Percentiles rank a stretch among this genome's conserved stretches.
phyloP scores from a whole-genome alignment of 2,797 vertebrate genomes.

The Hippocampus kuda region DNA sequence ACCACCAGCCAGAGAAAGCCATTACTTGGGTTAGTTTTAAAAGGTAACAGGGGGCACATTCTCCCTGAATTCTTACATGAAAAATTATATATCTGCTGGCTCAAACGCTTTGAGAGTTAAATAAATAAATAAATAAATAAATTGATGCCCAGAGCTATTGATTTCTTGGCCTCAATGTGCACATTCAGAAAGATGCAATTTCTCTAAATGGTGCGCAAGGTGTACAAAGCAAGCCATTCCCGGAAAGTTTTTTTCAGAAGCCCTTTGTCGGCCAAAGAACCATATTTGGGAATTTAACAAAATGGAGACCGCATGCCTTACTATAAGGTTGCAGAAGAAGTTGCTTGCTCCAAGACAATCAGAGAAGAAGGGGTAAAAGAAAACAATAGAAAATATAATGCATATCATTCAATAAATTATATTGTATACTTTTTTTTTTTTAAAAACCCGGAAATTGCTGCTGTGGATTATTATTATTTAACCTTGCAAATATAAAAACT shows the following conservation, averaged over 20 bases:
- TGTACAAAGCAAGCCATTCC: not conserved
- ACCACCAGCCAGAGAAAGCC: constrained; percentile 15
- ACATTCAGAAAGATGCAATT: constrained; percentile 7
- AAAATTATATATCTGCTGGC: constrained; percentile 38
- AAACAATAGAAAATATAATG: not conserved
- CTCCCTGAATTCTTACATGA: constrained; percentile 15
- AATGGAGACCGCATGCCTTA: not conserved
- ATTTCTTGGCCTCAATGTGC: constrained; percentile 25
- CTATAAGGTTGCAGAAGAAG: not conserved
- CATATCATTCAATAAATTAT: not conserved
- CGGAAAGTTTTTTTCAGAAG: not conserved
- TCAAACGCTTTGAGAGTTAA: constrained; percentile 15
- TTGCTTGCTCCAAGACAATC: not conserved
- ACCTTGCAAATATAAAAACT: not conserved
- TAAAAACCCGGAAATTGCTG: not conserved
- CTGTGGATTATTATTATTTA: too few species aligned
- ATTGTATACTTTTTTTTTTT: too few species aligned
- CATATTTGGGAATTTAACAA: not conserved
- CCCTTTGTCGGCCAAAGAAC: not conserved
- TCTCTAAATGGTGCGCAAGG: not conserved
- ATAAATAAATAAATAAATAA: constrained; percentile 9
- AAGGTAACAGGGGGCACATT: constrained; percentile 36
- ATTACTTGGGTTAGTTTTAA: constrained; percentile 42
- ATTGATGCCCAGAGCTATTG: constrained; percentile 30
- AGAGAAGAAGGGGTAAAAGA: not conserved